Percentiles rank a stretch among this genome's conserved stretches.
Conservation (phyloP, 2,797 vertebrate genomes). For the Crax fasciolata region DNA sequence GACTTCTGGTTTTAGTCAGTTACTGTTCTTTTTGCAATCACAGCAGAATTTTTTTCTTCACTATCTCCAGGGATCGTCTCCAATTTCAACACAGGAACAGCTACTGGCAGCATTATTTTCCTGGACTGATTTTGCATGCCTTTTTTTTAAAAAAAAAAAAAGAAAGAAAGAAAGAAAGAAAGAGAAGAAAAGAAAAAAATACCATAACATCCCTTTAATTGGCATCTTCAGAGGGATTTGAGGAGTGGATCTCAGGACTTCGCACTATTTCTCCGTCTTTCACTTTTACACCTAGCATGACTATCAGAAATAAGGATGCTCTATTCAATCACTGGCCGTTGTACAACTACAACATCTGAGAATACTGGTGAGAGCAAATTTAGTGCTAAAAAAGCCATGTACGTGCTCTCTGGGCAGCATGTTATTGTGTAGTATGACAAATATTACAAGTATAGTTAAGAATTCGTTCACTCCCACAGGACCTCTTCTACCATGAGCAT, state of each 20-base stretch:
- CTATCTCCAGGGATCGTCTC: neutral
- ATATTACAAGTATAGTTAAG: neutral
- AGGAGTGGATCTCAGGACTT: neutral
- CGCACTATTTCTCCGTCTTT: neutral
- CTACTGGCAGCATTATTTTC: neutral
- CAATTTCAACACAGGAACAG: conserved; percentile 26
- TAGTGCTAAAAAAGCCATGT: neutral
- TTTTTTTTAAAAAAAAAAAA: too few species aligned
- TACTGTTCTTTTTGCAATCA: neutral
- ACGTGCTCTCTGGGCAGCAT: neutral
- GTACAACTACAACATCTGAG: neutral
- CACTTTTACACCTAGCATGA: neutral
- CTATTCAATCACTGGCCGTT: neutral
- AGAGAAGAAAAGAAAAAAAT: too few species aligned
- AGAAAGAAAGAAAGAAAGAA: too few species aligned
- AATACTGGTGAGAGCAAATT: neutral
- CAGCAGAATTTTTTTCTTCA: neutral
- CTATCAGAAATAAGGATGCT: neutral
- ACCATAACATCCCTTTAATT: conserved; percentile 13
- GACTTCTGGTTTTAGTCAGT: neutral
- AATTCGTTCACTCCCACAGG: neutral
- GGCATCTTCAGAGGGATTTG: neutral
- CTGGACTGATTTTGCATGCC: neutral
- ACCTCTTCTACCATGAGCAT: neutral
- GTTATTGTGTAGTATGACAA: neutral